phyloP scores from a whole-genome alignment of 2,888 invertebrate species.

The Blastobasis adustella region DNA sequence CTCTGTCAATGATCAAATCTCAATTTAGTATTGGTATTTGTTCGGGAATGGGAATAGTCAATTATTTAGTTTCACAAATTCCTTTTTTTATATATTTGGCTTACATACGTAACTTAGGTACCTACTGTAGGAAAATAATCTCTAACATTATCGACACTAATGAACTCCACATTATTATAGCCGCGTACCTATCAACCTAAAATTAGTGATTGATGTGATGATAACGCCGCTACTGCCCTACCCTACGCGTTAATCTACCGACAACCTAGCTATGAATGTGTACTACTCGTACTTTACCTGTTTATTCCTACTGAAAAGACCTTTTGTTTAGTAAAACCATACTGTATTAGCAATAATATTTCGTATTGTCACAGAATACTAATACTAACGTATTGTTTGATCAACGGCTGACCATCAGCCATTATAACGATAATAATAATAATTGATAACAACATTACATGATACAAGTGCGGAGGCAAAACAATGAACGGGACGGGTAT shows the following conservation, averaged over 20 bases:
- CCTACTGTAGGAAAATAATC: no score
- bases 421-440: conserved; percentile 30
- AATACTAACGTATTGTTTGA: conserved; percentile 15
- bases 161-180: no score
- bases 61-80: background rate
- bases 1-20: background rate
- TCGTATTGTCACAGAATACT: background rate
- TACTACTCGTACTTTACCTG: no score
- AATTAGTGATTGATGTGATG: no score
- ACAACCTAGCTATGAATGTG: no score
- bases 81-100: background rate
- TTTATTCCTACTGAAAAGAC: no score
- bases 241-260: no score
- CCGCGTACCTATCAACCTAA: no score
- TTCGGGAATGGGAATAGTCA: background rate
- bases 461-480: conserved; percentile 26
- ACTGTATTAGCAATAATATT: no score
- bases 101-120: background rate
- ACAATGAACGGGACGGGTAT: conserved; percentile 34
- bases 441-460: conserved; percentile 6
- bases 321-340: no score
- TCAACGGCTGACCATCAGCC: conserved; percentile 23
- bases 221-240: no score
- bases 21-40: background rate
- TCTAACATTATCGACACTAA: no score